These are phyloP conservation scores for Rhagoletis pomonella DNA, from an alignment of 1,140 invertebrate genomes.

Conservation along the genomic window DNA sequence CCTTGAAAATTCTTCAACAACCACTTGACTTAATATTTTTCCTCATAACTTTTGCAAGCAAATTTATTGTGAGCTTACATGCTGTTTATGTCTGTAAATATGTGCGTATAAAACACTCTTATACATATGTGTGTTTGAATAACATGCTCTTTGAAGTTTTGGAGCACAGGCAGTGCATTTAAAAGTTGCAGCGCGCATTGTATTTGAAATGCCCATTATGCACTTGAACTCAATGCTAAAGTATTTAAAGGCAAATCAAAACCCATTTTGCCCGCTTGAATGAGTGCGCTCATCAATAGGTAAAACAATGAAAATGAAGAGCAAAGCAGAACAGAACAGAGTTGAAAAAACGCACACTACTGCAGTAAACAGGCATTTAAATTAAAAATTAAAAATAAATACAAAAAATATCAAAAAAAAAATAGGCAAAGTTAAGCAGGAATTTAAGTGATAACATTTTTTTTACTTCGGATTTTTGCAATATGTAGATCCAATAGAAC, in stretches of 20 bases:
- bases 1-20: background rate
- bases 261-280: background rate
- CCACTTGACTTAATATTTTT: background rate
- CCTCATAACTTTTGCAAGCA: background rate
- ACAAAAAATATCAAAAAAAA: too few species aligned
- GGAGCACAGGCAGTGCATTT: background rate
- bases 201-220: background rate
- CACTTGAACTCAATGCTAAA: slow-evolving; percentile 1
- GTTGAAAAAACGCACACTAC: background rate
- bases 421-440: too few species aligned
- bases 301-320: background rate
- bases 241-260: background rate
- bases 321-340: background rate
- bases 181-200: background rate
- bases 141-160: background rate
- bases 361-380: background rate
- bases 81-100: background rate
- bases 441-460: too few species aligned
- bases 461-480: too few species aligned
- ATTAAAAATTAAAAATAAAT: background rate
- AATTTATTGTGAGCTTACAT: background rate
- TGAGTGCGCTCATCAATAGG: background rate
- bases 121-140: background rate
- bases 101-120: background rate
- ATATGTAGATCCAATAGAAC: too few species aligned